Base-by-base conservation (phyloP, 2,113 vertebrate species). In the Macquaria ambigua region DNA sequence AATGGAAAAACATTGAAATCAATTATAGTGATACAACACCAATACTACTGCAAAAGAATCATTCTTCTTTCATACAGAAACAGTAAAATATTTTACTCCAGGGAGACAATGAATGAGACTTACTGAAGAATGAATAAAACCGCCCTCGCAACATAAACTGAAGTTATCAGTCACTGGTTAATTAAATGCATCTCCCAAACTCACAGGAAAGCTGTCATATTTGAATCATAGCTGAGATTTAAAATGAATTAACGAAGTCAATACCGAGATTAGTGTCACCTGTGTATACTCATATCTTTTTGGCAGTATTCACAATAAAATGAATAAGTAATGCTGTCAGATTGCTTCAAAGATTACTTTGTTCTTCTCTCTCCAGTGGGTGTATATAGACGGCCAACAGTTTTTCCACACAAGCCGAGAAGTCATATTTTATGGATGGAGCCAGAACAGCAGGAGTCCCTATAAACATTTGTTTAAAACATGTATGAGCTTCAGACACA, bases 401-500 rank as follows among this genome's bases (percentile, higher is more conserved):
- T 64, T 66, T 81, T 68, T 55, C 28, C 12, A 75, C 50, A 58
- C 46, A 34, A 41, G 31, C 53, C n/a, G 7, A 72, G 59, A 23
- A 63, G 62, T 85, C 34, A 90, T 92, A 14, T 90, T 84, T 89
- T 68, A 88, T 90, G 34, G n/a, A 87, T 81, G 67, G 28, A 64
- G 58, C 43, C 39, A 43, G 76, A 86, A 67, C 41, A 68, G 70
- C 37, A n/a, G 28, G 53, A 61, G 58, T 77, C 55, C 37, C 43
- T 77, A 76, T 76, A 87, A 85, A 87, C 63, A 84, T 28, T 21
- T 41, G 58, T 77, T 81, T 88, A 80, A 92, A 92, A 88, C 74
- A 83, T 90, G 16, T 23, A 90, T 88, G 76, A 93, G 79, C 62
- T 37, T 81, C 12, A 43, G 81, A 75, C 64, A 72, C 48, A n/a